Evolutionary conservation across 2,113 vertebrate genomes (phyloP), one percentile per base, ranked within the genome.

Genomic region (Dipodomys merriami): DNA sequence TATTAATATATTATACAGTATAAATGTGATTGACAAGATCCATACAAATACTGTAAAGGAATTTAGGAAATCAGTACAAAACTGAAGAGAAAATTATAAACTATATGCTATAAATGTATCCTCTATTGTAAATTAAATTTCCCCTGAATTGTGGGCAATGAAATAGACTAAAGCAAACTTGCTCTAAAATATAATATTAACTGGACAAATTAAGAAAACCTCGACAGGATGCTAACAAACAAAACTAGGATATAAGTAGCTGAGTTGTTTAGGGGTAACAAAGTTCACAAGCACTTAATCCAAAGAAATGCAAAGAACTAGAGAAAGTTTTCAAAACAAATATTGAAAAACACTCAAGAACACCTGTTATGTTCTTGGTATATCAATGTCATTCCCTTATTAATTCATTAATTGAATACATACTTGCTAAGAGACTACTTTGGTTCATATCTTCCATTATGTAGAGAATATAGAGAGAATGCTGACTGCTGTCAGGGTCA

Each of bases 1-100:
- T 97, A 97, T 97, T 97, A 97, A 97, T 96, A 71, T 91, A 67
- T 95, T 93, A 93, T 86, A 94, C 71, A 84, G 93, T 94, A 96
- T 89, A 91, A 88, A 95, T 94, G 95, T 97, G 97, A 96, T 94
- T 96, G 95, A 95, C 94, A 96, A 80, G 76, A 95, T 96, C 65
- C 53, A 90, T 93, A 86, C 86, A 95, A 95, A 94, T 95, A 93
- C 74, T 97, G 91, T 95, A 96, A 95, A 95, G 85, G 73, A 95
- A 95, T 95, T 91, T 95, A 91, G 88, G 80, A 95, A 96, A 96
- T 94, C 81, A 90, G 82, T 83, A 89, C 76, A 95, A 95, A 97
- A 83, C 85, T 91, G 94, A 95, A 93, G 72, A 22, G n/a, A 91
- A 95, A 93, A 94, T 71, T 94, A 93, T 72, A 95, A 96, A 82